These are phyloP conservation scores for Illadopsis cleaveri DNA, from an alignment of 2,113 vertebrate genomes.

Conservation along the genomic window DNA sequence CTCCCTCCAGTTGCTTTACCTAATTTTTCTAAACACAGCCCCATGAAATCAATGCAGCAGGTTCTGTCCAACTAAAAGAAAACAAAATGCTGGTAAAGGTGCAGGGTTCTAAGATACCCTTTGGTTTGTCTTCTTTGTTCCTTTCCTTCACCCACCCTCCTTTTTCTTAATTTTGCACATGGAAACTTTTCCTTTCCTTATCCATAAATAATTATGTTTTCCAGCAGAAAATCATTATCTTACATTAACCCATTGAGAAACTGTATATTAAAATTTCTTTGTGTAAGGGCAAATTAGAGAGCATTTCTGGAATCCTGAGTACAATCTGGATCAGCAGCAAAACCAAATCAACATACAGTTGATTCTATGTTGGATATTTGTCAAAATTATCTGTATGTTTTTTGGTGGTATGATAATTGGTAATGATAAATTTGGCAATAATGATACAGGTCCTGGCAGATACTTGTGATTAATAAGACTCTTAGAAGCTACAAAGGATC, in stretches of 20 bases:
- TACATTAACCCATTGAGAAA: background rate
- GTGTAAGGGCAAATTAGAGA: background rate
- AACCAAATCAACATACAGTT: background rate
- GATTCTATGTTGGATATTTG: background rate
- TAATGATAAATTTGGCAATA: too few relatives aligned
- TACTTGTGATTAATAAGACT: background rate
- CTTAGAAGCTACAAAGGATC: background rate
- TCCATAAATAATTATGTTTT: background rate
- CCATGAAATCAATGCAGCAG: background rate
- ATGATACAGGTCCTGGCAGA: background rate
- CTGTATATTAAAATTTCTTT: background rate
- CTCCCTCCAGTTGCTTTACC: background rate
- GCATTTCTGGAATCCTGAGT: background rate
- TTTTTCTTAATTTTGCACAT: background rate
- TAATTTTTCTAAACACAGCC: background rate
- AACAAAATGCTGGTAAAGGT: background rate
- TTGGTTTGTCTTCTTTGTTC: background rate
- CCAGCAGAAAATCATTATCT: background rate
- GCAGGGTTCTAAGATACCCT: background rate
- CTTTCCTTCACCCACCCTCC: background rate
- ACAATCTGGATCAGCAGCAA: background rate
- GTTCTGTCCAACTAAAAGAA: background rate
- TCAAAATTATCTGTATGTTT: background rate
- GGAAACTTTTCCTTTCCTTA: background rate
- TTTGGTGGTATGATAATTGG: background rate